Evolutionary conservation across 2,113 vertebrate genomes (phyloP).

Genomic region (Melanotaenia duboulayi): DNA sequence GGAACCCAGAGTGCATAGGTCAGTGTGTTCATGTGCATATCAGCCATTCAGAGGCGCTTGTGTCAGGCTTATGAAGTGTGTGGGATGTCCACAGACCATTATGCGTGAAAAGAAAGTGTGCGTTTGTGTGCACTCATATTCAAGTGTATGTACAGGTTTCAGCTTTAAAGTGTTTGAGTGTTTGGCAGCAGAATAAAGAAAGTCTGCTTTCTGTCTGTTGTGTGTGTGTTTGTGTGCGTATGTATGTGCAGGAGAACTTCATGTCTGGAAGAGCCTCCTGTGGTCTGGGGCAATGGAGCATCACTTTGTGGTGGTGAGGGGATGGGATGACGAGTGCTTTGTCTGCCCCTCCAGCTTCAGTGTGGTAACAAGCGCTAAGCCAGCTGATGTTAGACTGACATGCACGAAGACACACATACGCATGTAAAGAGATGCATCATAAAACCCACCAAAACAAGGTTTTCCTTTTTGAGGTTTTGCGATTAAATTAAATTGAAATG

Average conservation of each 20-base stretch:
- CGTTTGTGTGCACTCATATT: slow-evolving; percentile 8
- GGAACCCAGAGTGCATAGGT: slow-evolving; percentile 21
- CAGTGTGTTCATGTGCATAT: slow-evolving; percentile 57
- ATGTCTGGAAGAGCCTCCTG: slow-evolving; percentile 66
- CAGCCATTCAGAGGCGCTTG: slow-evolving; percentile 56
- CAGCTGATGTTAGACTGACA: slow-evolving; percentile 31
- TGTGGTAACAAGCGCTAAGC: slow-evolving; percentile 39
- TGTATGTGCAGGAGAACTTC: slow-evolving; percentile 21
- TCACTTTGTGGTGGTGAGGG: slow-evolving; percentile 73
- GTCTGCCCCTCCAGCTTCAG: slow-evolving; percentile 55
- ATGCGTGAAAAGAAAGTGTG: slow-evolving; percentile 52
- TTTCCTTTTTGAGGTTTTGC: too few species aligned
- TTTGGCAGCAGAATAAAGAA: slow-evolving; percentile 71
- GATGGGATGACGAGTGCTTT: slow-evolving; percentile 63
- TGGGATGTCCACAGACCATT: slow-evolving; percentile 54
- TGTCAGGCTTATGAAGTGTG: slow-evolving; percentile 65
- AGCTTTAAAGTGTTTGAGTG: slow-evolving; percentile 38
- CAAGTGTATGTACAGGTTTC: slow-evolving; percentile 25
- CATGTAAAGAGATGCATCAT: not conserved
- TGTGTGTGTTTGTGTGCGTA: slow-evolving; percentile 19
- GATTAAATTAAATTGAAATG: not conserved
- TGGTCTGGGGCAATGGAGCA: slow-evolving; percentile 71
- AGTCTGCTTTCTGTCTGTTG: slow-evolving; percentile 47
- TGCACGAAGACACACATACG: not conserved
- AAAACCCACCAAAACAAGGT: not conserved